Evolutionary conservation across 92 coral and sea anemone genomes (phyloP), one percentile per base, ranked within the genome.

Genomic region (Zoanthus gigantus): DNA sequence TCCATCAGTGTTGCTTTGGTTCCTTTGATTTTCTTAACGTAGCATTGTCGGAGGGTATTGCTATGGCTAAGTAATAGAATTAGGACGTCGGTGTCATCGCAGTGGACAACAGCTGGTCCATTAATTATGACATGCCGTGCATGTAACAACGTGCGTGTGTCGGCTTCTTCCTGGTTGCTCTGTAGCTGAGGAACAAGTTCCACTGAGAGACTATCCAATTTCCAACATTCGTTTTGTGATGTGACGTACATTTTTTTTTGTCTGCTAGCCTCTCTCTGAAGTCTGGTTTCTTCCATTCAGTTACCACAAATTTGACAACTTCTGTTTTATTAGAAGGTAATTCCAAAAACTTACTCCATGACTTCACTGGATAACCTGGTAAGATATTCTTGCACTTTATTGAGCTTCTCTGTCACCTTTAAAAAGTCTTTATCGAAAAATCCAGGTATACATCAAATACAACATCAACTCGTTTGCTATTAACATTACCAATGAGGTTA

Each of bases 401-500:
- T 17, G 66, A 58, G 66, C 17, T 58, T 58, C 66, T 58, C n/a
- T 58, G 7, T 58, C 29, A 58, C 66, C 66, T 58, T 58, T 58
- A 18, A 58, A 58, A 14, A 58, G 7, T 58, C 66, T 58, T 58
- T 58, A 58, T 13, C 18, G 66, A 58, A 6, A 58, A 6, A 58
- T 58, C 18, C 66, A 17, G 66, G 66, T 58, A 58, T 14, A 13
- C 17, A 14, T 13, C 14, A 14, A 58, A 14, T 13, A 13, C 17
- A 14, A 58, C 17, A 5, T 13, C 18, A 14, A 58, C 66, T 18
- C 17, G 66, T 58, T 58, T 58, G 66, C 66, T 58, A 14, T 58
- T 58, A 58, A 58, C 44, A 28, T 83, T 82, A 77, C 61, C 63
- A 30, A 80, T 90, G 7, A 89, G 9, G 65, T 83, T 54, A 61